phyloP scores from a whole-genome alignment of 1,140 invertebrate species.

The Hylaeus volcanicus region DNA sequence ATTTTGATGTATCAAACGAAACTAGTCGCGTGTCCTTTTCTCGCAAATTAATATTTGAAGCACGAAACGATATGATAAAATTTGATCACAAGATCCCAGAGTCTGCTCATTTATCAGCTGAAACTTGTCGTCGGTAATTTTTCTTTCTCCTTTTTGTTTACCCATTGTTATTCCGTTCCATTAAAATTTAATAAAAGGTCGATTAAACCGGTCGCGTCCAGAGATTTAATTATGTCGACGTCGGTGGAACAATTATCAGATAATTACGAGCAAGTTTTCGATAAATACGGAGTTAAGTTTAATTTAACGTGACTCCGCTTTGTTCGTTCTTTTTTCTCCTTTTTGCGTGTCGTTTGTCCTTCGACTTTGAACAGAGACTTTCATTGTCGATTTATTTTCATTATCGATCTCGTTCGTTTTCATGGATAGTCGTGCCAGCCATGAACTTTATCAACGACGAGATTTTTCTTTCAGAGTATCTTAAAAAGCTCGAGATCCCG shows the following conservation, averaged over 20 bases:
- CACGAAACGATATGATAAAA: too few species aligned
- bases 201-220: slow-evolving; percentile 3
- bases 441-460: too few species aligned
- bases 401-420: background rate
- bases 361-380: background rate
- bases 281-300: background rate
- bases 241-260: slow-evolving; percentile 17
- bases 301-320: background rate
- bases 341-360: background rate
- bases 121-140: background rate
- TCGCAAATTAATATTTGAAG: too few species aligned
- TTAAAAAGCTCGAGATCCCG: too few species aligned
- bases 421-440: too few species aligned
- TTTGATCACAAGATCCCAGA: too few species aligned
- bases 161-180: background rate
- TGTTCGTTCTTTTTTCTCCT: background rate
- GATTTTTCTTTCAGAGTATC: too few species aligned
- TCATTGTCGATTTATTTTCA: background rate
- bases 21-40: too few species aligned
- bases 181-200: slow-evolving; percentile 21
- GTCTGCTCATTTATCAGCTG: too few species aligned
- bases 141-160: background rate
- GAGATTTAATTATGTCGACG: slow-evolving; percentile 23
- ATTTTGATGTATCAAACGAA: too few species aligned
- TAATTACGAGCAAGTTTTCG: slow-evolving; percentile 9